Base-by-base conservation (phyloP, 2,113 vertebrate species). In the Urocolius indicus region DNA sequence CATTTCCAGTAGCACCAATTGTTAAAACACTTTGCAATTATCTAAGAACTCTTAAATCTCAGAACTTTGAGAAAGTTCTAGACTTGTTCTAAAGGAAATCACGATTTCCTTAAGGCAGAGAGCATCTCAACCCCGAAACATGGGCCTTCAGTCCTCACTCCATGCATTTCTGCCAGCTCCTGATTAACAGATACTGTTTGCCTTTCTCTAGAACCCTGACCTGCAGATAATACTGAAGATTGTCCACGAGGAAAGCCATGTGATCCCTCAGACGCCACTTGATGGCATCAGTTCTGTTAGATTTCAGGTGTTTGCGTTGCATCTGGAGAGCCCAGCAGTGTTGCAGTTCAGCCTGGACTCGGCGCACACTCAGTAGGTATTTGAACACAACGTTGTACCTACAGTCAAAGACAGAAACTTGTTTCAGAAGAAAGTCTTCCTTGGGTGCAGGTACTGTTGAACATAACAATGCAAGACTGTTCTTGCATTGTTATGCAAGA, bases 321-420 rank as follows among this genome's bases (percentile, higher is more conserved):
- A 99, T 99, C 96, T 99, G 99, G 5, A 99, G 98, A 41, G 99
- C 99, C 99, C 99, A 99, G 97, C 99, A 99, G 96, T 99, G 99
- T 97, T 99, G 99, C 59, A 99, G 98, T 92, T 99, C 99, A 1
- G 99, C 99, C 97, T 99, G 99, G 27, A 99, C 99, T 11, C 99
- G 97, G 36, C 99, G 98, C 61, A 99, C 99, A 1, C 99, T 99
- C 92, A 99, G 98, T 82, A 99, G 96, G 96, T 99, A 99, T 94
- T 99, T 98, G 97, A 99, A 99, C 91, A 99, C 98, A 8, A 99
- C 99, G 1, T 99, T 99, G 97, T 99, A 99, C 97, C 99, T 99
- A 95, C 29, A 20, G 66, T 46, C 93, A 88, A 93, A 83, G 43
- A 59, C 9, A 89, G 8, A 23, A 61, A 69, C 9, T 29, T 22